phyloP scores from a whole-genome alignment of 1,140 invertebrate species.

The Nymphalis io region DNA sequence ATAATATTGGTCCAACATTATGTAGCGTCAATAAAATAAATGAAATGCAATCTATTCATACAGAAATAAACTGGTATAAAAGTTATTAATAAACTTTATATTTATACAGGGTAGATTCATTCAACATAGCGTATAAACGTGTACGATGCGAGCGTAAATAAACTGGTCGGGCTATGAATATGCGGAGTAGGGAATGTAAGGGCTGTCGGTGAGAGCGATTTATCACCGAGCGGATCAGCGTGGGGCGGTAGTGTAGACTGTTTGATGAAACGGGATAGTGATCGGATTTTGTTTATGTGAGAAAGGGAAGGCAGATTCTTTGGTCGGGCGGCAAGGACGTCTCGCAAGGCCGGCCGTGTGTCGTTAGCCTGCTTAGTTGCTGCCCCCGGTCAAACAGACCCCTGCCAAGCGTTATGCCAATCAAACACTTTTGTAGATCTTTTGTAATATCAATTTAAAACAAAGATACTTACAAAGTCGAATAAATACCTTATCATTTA shows the following conservation, averaged over 20 bases:
- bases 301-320: constrained; percentile 31
- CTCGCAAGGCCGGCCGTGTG: constrained; percentile 63
- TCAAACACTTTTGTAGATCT: constrained; percentile 29
- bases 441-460: background rate
- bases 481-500: background rate
- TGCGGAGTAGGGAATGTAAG: constrained; percentile 52
- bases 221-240: constrained; percentile 63
- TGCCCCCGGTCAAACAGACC: constrained; percentile 45
- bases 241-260: constrained; percentile 52
- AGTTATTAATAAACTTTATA: constrained; percentile 62
- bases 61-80: constrained; percentile 59
- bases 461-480: background rate
- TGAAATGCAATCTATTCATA: constrained; percentile 35
- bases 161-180: constrained; percentile 58
- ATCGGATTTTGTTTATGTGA: constrained; percentile 42
- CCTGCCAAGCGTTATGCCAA: constrained; percentile 48
- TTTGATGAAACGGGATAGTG: constrained; percentile 44
- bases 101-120: constrained; percentile 51
- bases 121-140: constrained; percentile 67
- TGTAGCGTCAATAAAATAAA: background rate
- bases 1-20: background rate
- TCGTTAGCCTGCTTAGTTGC: constrained; percentile 53
- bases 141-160: constrained; percentile 54
- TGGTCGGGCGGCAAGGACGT: constrained; percentile 64
- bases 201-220: constrained; percentile 66